phyloP scores from a whole-genome alignment of 2,888 invertebrate species.

The Conomelus anceps region DNA sequence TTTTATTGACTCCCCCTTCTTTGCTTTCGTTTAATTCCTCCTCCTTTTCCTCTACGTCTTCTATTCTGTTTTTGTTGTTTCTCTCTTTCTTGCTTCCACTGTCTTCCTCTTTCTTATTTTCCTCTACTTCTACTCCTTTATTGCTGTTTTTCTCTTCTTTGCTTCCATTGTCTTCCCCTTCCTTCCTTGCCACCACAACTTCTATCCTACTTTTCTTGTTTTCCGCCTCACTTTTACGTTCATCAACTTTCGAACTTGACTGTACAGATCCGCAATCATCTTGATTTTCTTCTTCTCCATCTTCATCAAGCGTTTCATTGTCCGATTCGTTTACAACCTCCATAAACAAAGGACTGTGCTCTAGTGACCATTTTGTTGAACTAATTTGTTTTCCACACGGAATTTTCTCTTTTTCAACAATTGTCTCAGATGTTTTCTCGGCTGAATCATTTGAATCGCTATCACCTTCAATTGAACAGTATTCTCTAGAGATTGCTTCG shows the following conservation, averaged over 20 bases:
- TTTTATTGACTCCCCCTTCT: no score
- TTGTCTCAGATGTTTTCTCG: no score
- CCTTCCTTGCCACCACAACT: background rate
- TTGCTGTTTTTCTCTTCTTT: background rate
- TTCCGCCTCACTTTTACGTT: background rate
- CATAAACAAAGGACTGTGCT: background rate
- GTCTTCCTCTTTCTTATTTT: background rate
- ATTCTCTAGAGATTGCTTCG: background rate
- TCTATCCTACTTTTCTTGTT: background rate
- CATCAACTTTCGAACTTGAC: constrained; percentile 7
- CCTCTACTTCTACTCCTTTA: background rate
- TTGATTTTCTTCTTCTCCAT: background rate
- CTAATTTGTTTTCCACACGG: background rate
- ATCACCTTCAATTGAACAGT: background rate
- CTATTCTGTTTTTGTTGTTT: no score
- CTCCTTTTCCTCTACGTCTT: no score
- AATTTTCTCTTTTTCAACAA: background rate
- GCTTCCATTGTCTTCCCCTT: background rate
- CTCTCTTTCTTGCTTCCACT: background rate
- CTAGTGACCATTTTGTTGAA: background rate
- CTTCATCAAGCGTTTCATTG: background rate
- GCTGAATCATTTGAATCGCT: background rate
- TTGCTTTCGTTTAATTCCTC: no score
- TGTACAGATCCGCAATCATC: background rate
- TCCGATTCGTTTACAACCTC: background rate